A percentile compares a stretch with the other conserved stretches of the same genome.
phyloP scores from a whole-genome alignment of 1,140 invertebrate species.

The Bombus haemorrhoidalis region DNA sequence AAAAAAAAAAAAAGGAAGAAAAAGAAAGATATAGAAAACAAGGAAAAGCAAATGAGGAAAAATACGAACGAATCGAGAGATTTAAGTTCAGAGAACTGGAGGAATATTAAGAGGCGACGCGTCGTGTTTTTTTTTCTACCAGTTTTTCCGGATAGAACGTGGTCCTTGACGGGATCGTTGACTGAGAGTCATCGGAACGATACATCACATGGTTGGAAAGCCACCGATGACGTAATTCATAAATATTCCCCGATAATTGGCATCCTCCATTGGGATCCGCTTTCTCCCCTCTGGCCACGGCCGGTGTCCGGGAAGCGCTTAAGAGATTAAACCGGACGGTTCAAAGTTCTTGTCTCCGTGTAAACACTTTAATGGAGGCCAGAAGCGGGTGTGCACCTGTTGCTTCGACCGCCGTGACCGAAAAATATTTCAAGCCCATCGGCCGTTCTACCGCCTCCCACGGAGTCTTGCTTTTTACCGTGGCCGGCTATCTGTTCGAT shows the following conservation, averaged over 20 bases:
- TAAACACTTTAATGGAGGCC: conserved; percentile 69
- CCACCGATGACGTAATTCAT: conserved; percentile 51
- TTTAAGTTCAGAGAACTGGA: too few relatives aligned
- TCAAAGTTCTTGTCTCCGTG: conserved; percentile 70
- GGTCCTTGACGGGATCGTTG: not conserved
- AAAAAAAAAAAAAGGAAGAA: not conserved
- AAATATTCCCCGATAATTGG: conserved; percentile 53
- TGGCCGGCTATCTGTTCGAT: not conserved
- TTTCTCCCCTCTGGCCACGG: conserved; percentile 17
- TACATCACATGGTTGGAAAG: not conserved
- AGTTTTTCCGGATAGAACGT: too few relatives aligned
- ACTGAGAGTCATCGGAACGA: conserved; percentile 17
- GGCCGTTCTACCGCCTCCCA: not conserved
- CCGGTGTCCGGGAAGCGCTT: conserved; percentile 54
- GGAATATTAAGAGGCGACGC: too few relatives aligned
- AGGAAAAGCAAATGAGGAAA: not conserved
- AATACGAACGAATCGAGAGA: too few relatives aligned
- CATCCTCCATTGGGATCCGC: not conserved
- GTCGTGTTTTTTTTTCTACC: too few relatives aligned
- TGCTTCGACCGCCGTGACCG: conserved; percentile 49
- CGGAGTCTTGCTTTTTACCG: conserved; percentile 6
- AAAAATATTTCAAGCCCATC: conserved; percentile 66
- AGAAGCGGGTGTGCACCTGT: conserved; percentile 65
- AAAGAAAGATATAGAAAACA: not conserved
- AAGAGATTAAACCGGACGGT: conserved; percentile 69